Base-by-base conservation (phyloP, 1,140 invertebrate genomes). In the Tetragonula clypearis region DNA sequence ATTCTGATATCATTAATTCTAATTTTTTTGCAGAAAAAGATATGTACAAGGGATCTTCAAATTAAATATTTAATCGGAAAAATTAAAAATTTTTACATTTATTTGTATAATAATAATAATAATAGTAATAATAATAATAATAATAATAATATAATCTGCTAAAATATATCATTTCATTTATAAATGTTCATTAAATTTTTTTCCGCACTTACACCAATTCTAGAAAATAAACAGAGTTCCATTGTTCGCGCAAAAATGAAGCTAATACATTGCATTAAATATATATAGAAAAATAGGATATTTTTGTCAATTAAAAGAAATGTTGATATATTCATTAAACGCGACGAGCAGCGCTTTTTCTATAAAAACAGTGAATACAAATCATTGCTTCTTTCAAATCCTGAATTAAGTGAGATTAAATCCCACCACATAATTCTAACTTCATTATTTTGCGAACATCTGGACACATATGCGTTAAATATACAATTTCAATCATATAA, bases 21-120 rank as follows among this genome's bases (percentile, higher is more conserved):
- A 72, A 69, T 71, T 23, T 11, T 11, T 60, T 19, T 41, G 14
- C 21, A 12, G 19, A 80, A 56, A 53, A 62, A 66, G 71, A 76
- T 2, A 78, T 53, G 66, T 76, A 65, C 41, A 82, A 87, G 84
- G 81, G 49, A 86, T 82, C 80, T 87, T 75, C 66, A 89, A 84
- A 87, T 89, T 83, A 86, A 78, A 71, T 82, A 82, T 86, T 90
- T 86, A 87, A 88, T 88, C 69, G 81, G 74, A 89, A 86, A 91
- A 92, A 79, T 91, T 91, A 90, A 91, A 93, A 91, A 90, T 89
- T 87, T 90, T 92, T 93, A 89, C 85, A 92, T 88, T 92, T 86
- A 90, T 92, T 92, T 87, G 73, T 90, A 90, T 90, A 89, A 88
- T 91, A 88, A 41, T 90, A 89, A 88, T 91, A 88, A 41, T 41